Evolutionary conservation across 2,797 vertebrate species (phyloP).

Genomic region (Octomys mimax): DNA sequence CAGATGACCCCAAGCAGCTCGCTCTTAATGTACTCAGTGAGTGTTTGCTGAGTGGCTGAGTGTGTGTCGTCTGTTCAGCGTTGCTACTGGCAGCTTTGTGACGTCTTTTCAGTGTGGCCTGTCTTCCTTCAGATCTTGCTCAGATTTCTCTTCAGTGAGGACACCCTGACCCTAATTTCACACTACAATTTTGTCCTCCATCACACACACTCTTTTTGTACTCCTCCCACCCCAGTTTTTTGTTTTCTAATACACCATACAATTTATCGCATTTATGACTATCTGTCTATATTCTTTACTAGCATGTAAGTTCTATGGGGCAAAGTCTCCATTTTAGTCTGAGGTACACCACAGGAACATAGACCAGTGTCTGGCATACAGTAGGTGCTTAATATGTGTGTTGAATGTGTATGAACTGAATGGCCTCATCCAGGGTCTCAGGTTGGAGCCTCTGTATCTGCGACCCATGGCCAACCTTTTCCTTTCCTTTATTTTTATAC

Average conservation of each 20-base stretch:
- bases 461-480: not conserved
- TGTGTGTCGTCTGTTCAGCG: not conserved
- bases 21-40: not conserved
- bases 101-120: not conserved
- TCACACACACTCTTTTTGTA: no score
- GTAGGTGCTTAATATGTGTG: not conserved
- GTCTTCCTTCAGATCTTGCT: not conserved
- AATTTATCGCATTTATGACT: not conserved
- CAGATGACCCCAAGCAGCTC: not conserved
- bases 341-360: not conserved
- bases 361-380: not conserved
- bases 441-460: slow-evolving; percentile 12
- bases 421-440: not conserved
- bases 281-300: not conserved
- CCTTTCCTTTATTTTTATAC: not conserved
- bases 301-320: not conserved
- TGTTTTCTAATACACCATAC: not conserved
- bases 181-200: not conserved
- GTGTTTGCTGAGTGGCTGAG: not conserved
- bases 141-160: not conserved
- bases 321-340: not conserved
- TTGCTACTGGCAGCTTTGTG: accelerated
- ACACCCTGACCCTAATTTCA: not conserved
- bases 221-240: not conserved
- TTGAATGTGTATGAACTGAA: not conserved